These are phyloP conservation scores for Drosophila pachea DNA, from an alignment of 1,140 invertebrate genomes.

Conservation along the genomic window DNA sequence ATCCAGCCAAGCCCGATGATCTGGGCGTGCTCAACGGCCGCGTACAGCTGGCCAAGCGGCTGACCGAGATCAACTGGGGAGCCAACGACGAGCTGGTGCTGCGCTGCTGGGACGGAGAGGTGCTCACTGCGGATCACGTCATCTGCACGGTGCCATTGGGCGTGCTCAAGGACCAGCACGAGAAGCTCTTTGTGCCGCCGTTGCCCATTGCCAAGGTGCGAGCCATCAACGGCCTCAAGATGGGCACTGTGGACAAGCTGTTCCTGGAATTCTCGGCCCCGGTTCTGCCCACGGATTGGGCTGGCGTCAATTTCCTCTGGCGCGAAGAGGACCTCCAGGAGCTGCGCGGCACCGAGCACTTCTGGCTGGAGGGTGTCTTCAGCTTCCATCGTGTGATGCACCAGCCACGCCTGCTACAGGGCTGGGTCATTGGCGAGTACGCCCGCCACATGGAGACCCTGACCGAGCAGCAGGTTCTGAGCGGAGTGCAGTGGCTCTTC, in stretches of 20 bases:
- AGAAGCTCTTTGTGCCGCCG: conserved; percentile 82
- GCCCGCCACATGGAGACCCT: conserved; percentile 81
- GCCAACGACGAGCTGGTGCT: conserved; percentile 65
- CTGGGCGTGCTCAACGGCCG: conserved; percentile 61
- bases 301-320: conserved; percentile 81
- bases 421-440: conserved; percentile 81
- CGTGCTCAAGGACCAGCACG: conserved; percentile 83
- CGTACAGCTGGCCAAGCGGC: conserved; percentile 79
- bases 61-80: conserved; percentile 80
- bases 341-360: conserved; percentile 56
- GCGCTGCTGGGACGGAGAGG: conserved; percentile 82
- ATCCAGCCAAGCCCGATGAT: conserved; percentile 26
- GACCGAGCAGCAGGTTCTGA: conserved; percentile 79
- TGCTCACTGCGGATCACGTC: conserved; percentile 82
- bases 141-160: conserved; percentile 85
- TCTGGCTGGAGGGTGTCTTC: conserved; percentile 83
- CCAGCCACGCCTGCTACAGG: conserved; percentile 84
- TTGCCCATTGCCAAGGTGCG: conserved; percentile 82
- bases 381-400: conserved; percentile 83
- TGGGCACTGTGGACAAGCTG: conserved; percentile 88
- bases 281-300: conserved; percentile 82
- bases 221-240: conserved; percentile 83
- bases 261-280: conserved; percentile 84
- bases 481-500: conserved; percentile 79
- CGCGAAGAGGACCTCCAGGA: conserved; percentile 77